phyloP scores from a whole-genome alignment of 2,797 vertebrate species.

The Chelmon rostratus region DNA sequence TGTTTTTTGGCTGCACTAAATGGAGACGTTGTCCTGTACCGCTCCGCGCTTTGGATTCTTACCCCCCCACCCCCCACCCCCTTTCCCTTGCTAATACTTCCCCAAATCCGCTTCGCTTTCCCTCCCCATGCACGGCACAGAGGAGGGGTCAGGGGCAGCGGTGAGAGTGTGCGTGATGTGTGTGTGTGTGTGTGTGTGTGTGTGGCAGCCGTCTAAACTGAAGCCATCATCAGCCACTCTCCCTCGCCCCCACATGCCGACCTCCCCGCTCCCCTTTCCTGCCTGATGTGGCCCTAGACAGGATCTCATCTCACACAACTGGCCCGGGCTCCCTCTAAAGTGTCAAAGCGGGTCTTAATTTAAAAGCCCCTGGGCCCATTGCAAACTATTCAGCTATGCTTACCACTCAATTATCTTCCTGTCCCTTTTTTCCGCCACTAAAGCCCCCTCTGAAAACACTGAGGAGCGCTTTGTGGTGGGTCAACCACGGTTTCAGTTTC shows the following conservation, averaged over 20 bases:
- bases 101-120: slow-evolving; percentile 45
- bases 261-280: slow-evolving; percentile 63
- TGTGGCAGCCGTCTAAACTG: slow-evolving; percentile 53
- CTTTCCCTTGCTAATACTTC: slow-evolving; percentile 33
- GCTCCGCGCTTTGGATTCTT: slow-evolving; percentile 36
- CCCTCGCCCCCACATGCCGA: slow-evolving; percentile 45
- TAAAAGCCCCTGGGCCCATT: slow-evolving; percentile 75
- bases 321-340: slow-evolving; percentile 69
- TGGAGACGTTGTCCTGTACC: slow-evolving; percentile 79
- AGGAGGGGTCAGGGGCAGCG: slow-evolving; percentile 19
- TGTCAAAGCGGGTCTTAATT: slow-evolving; percentile 83
- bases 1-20: slow-evolving; percentile 77
- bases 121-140: slow-evolving; percentile 26
- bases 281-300: slow-evolving; percentile 71
- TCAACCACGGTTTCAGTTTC: slow-evolving; percentile 50
- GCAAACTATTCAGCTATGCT: slow-evolving; percentile 76
- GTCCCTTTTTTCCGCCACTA: slow-evolving; percentile 62
- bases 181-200: neutral
- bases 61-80: no score
- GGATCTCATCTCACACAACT: slow-evolving; percentile 75
- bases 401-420: slow-evolving; percentile 83
- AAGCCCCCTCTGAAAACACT: slow-evolving; percentile 71
- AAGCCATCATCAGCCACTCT: slow-evolving; percentile 67
- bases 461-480: slow-evolving; percentile 52
- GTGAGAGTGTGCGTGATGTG: neutral